phyloP scores from a whole-genome alignment of 2,888 invertebrate genomes.

The Timandra comae region DNA sequence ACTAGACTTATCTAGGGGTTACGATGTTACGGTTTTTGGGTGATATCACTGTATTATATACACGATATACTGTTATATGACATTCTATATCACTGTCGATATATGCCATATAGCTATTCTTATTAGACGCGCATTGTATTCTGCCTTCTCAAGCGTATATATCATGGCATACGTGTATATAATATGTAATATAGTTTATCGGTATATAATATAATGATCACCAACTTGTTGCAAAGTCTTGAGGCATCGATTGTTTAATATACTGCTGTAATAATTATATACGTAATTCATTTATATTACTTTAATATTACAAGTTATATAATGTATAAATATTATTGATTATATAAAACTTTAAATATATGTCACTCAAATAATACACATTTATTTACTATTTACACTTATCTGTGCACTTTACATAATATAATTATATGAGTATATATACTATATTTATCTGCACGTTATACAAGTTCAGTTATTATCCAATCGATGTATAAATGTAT shows the following conservation, averaged over 20 bases:
- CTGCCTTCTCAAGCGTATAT: too few relatives aligned
- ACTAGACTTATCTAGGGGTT: conserved; percentile 47
- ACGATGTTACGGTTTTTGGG: conserved; percentile 9
- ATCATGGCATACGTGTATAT: neutral
- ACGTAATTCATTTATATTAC: conserved; percentile 14
- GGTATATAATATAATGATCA: neutral
- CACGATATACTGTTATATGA: too few relatives aligned
- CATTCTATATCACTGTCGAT: too few relatives aligned
- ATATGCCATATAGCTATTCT: too few relatives aligned
- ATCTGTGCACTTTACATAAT: neutral
- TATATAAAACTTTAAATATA: conserved; percentile 1
- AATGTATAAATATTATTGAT: too few relatives aligned
- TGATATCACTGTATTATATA: conserved; percentile 21
- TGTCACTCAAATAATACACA: neutral
- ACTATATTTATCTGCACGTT: neutral
- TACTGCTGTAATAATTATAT: neutral
- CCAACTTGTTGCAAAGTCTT: neutral
- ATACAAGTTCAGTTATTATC: conserved; percentile 3
- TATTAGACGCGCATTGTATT: too few relatives aligned
- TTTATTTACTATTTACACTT: neutral
- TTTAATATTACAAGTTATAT: conserved; percentile 3
- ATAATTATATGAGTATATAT: too few relatives aligned
- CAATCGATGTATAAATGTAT: conserved; percentile 8
- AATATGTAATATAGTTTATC: neutral
- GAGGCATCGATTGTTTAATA: neutral